Evolutionary conservation across 2,113 vertebrate genomes (phyloP), one percentile per base, ranked within the genome.

Genomic region (Oxygymnocypris stewartii): DNA sequence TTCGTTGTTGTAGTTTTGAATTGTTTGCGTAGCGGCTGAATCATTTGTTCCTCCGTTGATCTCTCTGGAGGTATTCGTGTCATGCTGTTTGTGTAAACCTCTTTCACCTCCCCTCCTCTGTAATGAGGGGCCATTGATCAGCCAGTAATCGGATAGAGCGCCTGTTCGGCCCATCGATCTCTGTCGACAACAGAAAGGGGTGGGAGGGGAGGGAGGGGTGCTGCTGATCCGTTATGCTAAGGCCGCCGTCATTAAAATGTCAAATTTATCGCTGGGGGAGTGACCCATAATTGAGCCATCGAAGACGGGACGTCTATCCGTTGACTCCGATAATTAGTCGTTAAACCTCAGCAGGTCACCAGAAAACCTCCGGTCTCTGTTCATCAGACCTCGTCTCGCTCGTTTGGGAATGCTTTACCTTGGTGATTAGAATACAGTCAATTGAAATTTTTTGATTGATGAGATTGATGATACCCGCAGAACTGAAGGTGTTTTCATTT

Each of bases 111-210:
- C 87, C 77, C 90, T 90, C 90, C 83, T 85, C 5, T 69, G 11
- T 91, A 92, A 88, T 89, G 88, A 85, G 51, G 37, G 49, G 85
- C 12, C 89, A 90, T 90, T 89, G 92, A 94, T 95, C 77, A 89
- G 61, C 86, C 90, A 65, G 85, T 93, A 93, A 94, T 94, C 90
- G 88, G 82, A 87, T 94, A 88, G 79, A 90, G 92, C 89, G 65
- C 35, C 84, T 89, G 88, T 85, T 90, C 63, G 90, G 59, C 79
- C 76, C 91, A 90, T 93, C 88, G 89, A 93, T 95, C 89, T 90
- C 75, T 75, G 90, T 82, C 37, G 18, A 35, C 82, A 85, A 25
- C 40, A 37, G 73, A 84, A 82, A 69, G 51, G n/a, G 69, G 65
- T n/a, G 54, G 65, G 73, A 65, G 54, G 74, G 49, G 71, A 84